A percentile compares a stretch with the other conserved stretches of the same genome.
phyloP scores from a whole-genome alignment of 2,888 invertebrate genomes.

The Pandemis corylana region DNA sequence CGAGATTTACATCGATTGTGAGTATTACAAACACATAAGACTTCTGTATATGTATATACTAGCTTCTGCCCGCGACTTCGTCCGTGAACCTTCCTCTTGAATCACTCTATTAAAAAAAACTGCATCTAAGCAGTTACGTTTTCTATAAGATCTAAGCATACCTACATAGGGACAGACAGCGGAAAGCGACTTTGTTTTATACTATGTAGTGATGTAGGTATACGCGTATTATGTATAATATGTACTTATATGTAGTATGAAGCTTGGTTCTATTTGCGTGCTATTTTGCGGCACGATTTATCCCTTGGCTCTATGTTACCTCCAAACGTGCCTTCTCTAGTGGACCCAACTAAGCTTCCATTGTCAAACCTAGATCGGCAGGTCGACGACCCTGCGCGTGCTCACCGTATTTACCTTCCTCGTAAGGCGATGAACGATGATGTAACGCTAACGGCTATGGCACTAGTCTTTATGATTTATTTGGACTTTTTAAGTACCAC shows the following conservation, averaged over 20 bases:
- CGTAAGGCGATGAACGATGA: conserved; percentile 20
- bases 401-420: conserved; percentile 34
- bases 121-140: no score
- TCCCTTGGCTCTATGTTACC: neutral
- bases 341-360: conserved; percentile 1
- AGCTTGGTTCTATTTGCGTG: no score
- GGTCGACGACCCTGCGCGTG: conserved; percentile 27
- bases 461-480: conserved; percentile 21
- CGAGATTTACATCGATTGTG: no score
- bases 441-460: conserved; percentile 30
- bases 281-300: neutral
- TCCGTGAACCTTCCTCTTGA: no score
- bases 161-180: no score
- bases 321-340: neutral
- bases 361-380: conserved; percentile 20
- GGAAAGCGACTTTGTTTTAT: no score
- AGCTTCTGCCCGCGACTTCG: no score
- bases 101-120: no score
- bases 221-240: no score
- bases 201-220: no score
- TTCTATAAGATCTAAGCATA: no score
- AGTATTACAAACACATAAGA: no score
- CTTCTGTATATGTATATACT: neutral
- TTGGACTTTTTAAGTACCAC: conserved; percentile 18
- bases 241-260: neutral